Evolutionary conservation across 92 coral and sea anemone genomes (phyloP).

Genomic region (Paragorgia papillata): DNA sequence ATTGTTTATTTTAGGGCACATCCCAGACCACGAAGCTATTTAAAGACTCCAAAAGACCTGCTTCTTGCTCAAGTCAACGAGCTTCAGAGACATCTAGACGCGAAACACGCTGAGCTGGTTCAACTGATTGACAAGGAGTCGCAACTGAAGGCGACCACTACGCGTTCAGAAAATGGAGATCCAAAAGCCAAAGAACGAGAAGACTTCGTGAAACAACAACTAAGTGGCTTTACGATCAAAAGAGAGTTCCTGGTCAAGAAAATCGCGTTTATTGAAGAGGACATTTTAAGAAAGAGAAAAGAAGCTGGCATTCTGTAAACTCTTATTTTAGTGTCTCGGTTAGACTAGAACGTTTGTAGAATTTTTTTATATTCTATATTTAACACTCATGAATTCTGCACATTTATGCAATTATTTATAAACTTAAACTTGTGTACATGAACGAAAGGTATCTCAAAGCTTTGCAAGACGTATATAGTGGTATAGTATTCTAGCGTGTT

Average conservation of each 20-base stretch:
- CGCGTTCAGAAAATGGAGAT: constrained; percentile 59
- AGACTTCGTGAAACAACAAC: constrained; percentile 70
- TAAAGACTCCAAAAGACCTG: constrained; percentile 83
- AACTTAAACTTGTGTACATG: too few species aligned
- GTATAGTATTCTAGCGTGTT: too few species aligned
- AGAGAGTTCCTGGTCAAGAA: constrained; percentile 74
- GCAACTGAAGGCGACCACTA: constrained; percentile 60
- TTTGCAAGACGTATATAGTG: too few species aligned
- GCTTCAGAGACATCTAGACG: constrained; percentile 77
- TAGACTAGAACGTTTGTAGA: background rate
- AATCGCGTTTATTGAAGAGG: constrained; percentile 83
- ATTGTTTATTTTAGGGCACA: constrained; percentile 4
- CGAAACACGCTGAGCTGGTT: constrained; percentile 78
- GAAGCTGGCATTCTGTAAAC: constrained; percentile 49
- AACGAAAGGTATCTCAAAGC: too few species aligned
- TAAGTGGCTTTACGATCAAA: constrained; percentile 74
- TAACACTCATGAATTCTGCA: too few species aligned
- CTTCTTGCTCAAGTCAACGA: constrained; percentile 78
- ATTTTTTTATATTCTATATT: too few species aligned
- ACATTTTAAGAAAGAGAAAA: constrained; percentile 77
- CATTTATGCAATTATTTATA: too few species aligned
- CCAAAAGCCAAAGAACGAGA: constrained; percentile 65
- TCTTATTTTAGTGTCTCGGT: background rate
- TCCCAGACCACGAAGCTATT: constrained; percentile 20
- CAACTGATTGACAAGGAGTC: constrained; percentile 86